Percentiles rank a stretch among this genome's conserved stretches.
These are phyloP conservation scores for Prenolepis imparis DNA, from an alignment of 2,888 invertebrate species.

Conservation along the genomic window DNA sequence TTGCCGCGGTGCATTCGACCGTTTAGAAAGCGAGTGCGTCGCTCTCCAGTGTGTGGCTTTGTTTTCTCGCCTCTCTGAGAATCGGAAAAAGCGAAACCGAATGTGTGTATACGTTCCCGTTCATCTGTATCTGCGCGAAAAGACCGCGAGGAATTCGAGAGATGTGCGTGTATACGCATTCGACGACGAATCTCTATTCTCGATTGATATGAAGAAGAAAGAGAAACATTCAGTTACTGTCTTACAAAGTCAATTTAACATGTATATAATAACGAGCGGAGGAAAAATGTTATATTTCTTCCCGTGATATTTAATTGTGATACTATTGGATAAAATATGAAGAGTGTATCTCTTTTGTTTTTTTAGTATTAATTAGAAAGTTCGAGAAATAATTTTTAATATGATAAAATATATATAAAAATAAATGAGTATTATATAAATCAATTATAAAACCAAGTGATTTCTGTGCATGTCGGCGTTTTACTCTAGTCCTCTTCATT, in stretches of 20 bases:
- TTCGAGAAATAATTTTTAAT: background rate
- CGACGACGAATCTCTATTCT: slow-evolving; percentile 5
- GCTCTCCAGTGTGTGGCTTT: slow-evolving; percentile 59
- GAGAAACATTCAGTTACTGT: background rate
- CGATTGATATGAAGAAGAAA: slow-evolving; percentile 4
- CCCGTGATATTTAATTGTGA: background rate
- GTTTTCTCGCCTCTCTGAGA: slow-evolving; percentile 71
- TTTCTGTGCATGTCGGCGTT: background rate
- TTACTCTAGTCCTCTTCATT: background rate
- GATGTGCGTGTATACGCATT: background rate
- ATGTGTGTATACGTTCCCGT: slow-evolving; percentile 2
- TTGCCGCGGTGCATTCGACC: slow-evolving; percentile 71
- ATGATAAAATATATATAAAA: background rate
- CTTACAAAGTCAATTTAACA: background rate
- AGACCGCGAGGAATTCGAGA: slow-evolving; percentile 20
- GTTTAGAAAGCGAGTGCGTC: slow-evolving; percentile 74
- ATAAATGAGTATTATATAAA: background rate
- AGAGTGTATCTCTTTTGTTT: background rate
- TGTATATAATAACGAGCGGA: background rate
- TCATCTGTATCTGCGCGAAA: background rate
- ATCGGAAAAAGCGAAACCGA: slow-evolving; percentile 70
- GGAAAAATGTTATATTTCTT: background rate
- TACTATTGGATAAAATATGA: background rate
- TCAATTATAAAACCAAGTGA: background rate
- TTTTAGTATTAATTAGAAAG: background rate